phyloP scores from a whole-genome alignment of 2,888 invertebrate species.

The Mechanitis messenoides region DNA sequence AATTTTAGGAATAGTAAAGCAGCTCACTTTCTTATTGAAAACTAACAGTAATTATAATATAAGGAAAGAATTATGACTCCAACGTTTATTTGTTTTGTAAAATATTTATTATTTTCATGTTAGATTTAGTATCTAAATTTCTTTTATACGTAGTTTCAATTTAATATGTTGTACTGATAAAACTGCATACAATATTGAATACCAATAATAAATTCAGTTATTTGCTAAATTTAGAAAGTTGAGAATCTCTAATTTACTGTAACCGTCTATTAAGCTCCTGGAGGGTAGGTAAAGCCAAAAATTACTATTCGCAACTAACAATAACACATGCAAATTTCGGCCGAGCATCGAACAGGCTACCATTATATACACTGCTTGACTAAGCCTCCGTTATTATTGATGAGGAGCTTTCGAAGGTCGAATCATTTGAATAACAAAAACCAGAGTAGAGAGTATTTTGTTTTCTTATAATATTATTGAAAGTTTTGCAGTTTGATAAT shows the following conservation, averaged over 20 bases:
- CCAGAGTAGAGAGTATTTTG: neutral
- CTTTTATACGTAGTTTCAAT: too few species aligned
- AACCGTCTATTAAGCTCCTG: constrained; percentile 35
- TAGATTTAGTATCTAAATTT: too few species aligned
- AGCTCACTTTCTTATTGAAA: too few species aligned
- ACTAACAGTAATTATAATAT: too few species aligned
- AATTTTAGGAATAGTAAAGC: too few species aligned
- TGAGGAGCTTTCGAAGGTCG: constrained; percentile 40
- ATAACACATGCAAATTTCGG: constrained; percentile 68
- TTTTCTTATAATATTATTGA: neutral
- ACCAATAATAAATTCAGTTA: constrained; percentile 5
- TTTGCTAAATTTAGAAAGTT: constrained; percentile 47
- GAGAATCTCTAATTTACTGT: constrained; percentile 51
- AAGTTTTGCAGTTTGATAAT: too few species aligned
- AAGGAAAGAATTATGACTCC: too few species aligned
- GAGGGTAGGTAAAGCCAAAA: constrained; percentile 44
- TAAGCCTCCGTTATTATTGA: constrained; percentile 52
- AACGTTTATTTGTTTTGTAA: too few species aligned
- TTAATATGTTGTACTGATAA: too few species aligned
- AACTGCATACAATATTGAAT: neutral
- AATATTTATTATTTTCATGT: too few species aligned
- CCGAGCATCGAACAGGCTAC: constrained; percentile 47
- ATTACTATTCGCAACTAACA: constrained; percentile 60
- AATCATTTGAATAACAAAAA: neutral
- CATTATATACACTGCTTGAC: constrained; percentile 55